These are phyloP conservation scores for Bergia puertoricense DNA, from an alignment of 92 coral and sea anemone genomes.

Conservation along the genomic window DNA sequence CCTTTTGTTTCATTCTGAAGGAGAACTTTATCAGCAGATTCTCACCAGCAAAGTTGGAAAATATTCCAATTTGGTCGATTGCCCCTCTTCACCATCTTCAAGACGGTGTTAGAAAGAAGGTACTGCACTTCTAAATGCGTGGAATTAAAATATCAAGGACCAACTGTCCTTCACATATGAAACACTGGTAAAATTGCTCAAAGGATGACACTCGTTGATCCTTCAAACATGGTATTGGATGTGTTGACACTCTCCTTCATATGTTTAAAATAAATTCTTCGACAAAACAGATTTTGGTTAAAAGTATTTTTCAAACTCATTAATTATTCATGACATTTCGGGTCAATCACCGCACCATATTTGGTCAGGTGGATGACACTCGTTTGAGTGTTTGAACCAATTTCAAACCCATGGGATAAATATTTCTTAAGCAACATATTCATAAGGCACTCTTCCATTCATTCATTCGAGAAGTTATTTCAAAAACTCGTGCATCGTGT, in stretches of 20 bases:
- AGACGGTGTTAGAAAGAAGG: constrained; percentile 61
- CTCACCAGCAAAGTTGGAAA: constrained; percentile 77
- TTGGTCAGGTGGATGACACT: too few species aligned
- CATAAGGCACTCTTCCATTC: too few species aligned
- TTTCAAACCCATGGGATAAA: too few species aligned
- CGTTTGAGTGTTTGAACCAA: too few species aligned
- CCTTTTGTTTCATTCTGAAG: constrained; percentile 43
- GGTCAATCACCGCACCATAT: too few species aligned
- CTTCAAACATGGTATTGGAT: background rate
- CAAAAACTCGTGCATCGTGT: too few species aligned
- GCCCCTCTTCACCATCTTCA: constrained; percentile 71
- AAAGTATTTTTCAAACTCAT: background rate
- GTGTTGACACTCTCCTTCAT: background rate
- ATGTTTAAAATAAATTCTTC: background rate
- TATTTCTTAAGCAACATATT: too few species aligned
- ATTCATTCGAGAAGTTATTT: too few species aligned
- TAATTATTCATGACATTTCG: too few species aligned
- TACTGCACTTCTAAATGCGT: background rate
- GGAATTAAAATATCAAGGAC: background rate
- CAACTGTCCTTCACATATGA: background rate
- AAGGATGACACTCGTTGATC: background rate
- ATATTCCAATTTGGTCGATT: constrained; percentile 74
- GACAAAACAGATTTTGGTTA: background rate
- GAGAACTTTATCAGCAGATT: constrained; percentile 60
- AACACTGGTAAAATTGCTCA: background rate